phyloP scores from a whole-genome alignment of 2,888 invertebrate species.

The Sisyra nigra region DNA sequence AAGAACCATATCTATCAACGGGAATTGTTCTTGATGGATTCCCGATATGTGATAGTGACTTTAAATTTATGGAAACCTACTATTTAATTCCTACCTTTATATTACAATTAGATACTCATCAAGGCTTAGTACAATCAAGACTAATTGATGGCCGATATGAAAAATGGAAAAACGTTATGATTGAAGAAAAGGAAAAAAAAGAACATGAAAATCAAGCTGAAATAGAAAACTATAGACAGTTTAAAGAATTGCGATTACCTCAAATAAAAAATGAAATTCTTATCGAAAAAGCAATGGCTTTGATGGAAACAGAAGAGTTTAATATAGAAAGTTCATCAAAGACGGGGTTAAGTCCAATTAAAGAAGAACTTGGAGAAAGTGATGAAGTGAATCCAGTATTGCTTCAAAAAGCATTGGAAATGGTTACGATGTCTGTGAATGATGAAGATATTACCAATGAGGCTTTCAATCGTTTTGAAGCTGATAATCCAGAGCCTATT shows the following conservation, averaged over 20 bases:
- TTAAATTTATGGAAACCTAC: constrained; percentile 32
- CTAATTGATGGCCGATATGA: constrained; percentile 23
- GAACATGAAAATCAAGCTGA: constrained; percentile 21
- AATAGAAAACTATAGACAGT: constrained; percentile 22
- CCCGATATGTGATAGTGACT: constrained; percentile 37
- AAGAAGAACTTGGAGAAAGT: neutral
- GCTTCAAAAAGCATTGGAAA: constrained; percentile 10
- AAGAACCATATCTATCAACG: constrained; percentile 28
- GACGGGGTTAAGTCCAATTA: neutral
- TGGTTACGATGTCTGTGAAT: constrained; percentile 19
- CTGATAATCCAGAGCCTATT: constrained; percentile 30
- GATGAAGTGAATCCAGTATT: constrained; percentile 1
- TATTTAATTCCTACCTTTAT: constrained; percentile 41
- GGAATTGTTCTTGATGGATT: constrained; percentile 46
- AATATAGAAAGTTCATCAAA: constrained; percentile 5
- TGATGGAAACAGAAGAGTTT: constrained; percentile 10
- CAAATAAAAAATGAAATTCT: neutral
- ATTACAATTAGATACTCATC: constrained; percentile 29
- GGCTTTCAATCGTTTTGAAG: constrained; percentile 22
- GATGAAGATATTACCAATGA: constrained; percentile 33
- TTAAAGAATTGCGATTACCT: constrained; percentile 6
- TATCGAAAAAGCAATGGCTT: neutral
- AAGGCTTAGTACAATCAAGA: constrained; percentile 24
- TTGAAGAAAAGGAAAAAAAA: constrained; percentile 16
- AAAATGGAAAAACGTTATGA: constrained; percentile 24